Evolutionary conservation across 2,888 invertebrate genomes (phyloP), one percentile per base, ranked within the genome.

Genomic region (Drosophila kokeensis): DNA sequence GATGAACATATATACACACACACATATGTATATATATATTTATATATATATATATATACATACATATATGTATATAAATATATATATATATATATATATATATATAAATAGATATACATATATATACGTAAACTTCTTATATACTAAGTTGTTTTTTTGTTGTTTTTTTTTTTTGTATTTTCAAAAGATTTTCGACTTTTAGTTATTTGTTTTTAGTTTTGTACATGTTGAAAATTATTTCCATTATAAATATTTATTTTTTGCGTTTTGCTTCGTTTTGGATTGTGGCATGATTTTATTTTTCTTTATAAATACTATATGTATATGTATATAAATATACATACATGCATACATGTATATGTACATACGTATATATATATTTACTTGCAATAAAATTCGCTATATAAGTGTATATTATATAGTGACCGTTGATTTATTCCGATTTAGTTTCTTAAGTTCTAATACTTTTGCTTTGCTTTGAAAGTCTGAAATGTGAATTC

Each of bases 221-320:
- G 80, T 81, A 90, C 85, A 90, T 69, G 62, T 79, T 81, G 72
- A 77, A 83, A 80, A 76, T 83, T 77, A 79, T 69, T 68, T 49
- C 68, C 69, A 24, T 69, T 73, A 75, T 85, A 83, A 72, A 82
- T 81, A 76, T 82, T 74, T 49, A 24, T 34, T 24, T 24, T 61
- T 68, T 64, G 45, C 30, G 38, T 53, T 74, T 69, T 67, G 59
- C 36, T 69, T 80, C 58, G 55, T 67, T 86, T 83, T 83, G 81
- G 82, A 80, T 83, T 82, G 82, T 83, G 84, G 82, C 79, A 73
- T 82, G 45, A 68, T 57, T 45, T 52, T 40, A n/a, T 13, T 21
- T 29, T 62, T 50, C 42, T 38, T 42, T 58, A 45, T 45, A 45
- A 45, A 45, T 24, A 45, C 45, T 71, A 15, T 30, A 42, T 36